Conservation (phyloP, 2,888 invertebrate genomes). For the Mythimna ferrago region DNA sequence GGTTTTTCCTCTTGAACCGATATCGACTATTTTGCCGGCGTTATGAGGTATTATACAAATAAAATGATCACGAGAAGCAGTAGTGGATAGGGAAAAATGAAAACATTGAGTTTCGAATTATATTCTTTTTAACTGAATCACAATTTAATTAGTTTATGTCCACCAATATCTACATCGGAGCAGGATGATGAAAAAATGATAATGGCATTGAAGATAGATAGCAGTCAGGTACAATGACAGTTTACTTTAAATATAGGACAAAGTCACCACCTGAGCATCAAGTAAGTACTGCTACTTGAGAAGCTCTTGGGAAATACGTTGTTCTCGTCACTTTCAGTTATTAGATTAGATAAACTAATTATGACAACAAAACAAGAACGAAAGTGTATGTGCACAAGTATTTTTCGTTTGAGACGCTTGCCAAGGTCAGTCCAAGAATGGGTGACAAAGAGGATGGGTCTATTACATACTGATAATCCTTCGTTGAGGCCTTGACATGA, state of each 20-base stretch:
- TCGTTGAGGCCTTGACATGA: no score
- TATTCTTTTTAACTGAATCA: not conserved
- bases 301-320: conserved; percentile 12
- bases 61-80: not conserved
- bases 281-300: conserved; percentile 19
- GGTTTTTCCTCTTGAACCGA: not conserved
- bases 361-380: not conserved
- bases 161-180: not conserved
- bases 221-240: not conserved
- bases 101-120: no score
- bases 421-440: not conserved
- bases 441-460: not conserved
- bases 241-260: conserved; percentile 32
- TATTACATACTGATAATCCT: no score
- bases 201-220: conserved; percentile 10
- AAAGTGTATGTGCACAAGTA: not conserved
- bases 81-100: no score
- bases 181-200: conserved; percentile 14
- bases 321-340: conserved; percentile 1
- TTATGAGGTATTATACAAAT: not conserved
- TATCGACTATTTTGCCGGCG: not conserved
- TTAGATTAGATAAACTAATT: conserved; percentile 1
- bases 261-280: conserved; percentile 18
- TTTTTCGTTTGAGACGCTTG: not conserved
- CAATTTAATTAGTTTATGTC: not conserved